Evolutionary conservation across 2,113 vertebrate species (phyloP), one percentile per base, ranked within the genome.

Genomic region (Misgurnus mizolepis): DNA sequence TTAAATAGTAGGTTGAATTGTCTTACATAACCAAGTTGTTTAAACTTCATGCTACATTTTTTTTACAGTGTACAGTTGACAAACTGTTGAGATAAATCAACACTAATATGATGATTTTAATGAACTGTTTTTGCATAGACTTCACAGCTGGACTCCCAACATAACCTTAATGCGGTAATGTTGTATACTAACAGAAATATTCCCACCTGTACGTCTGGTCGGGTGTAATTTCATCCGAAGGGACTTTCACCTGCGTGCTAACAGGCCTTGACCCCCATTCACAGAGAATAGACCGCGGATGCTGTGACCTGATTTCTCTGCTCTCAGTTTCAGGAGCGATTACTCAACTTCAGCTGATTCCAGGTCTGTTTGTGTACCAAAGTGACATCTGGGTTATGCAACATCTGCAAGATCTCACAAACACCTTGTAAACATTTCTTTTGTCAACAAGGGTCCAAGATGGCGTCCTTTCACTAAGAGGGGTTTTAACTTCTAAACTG

Each of bases 171-270:
- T 34, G 27, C 50, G 8, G 0, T 56, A 53, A 39, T 22, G 45
- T 6, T 55, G 18, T 4, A 50, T 69, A 10, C 67, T 69, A 70
- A 55, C 10, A 60, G 3, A 43, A 45, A 60, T 73, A 60, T 73
- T 75, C 72, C 43, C 58, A 62, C 56, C 41, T 49, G 11, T 62
- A 62, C 62, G 12, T 41, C 27, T 61, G 22, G 12, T 15, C 12
- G 27, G 72, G 15, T 76, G 74, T 76, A 76, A 76, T 76, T 76
- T 66, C 60, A 75, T 27, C 58, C 15, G 8, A 75, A 75, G 72
- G 72, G 72, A 75, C 18, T 72, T 75, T 75, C 49, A 18, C 18
- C 56, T 61, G 72, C 40, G 56, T 64, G 74, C 27, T 53, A 50
- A 53, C 3, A 53, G 15, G 61, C 7, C 47, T 76, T 53, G 47